These are phyloP conservation scores for Hyposoter didymator DNA, from an alignment of 2,888 invertebrate species.

Conservation along the genomic window DNA sequence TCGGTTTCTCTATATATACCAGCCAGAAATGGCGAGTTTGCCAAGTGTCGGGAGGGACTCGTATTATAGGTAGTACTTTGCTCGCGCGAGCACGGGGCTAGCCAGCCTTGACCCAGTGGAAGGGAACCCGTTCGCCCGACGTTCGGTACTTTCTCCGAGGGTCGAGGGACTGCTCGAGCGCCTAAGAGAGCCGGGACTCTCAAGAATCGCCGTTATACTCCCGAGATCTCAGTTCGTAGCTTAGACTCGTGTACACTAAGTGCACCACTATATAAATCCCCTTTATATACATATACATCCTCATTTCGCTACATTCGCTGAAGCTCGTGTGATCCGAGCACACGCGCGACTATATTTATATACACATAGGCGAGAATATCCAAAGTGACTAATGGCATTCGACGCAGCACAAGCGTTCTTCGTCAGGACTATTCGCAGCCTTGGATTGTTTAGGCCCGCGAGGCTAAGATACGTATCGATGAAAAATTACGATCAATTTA, in stretches of 20 bases:
- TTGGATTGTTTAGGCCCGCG: conserved; percentile 3
- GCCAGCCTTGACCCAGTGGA: conserved; percentile 72
- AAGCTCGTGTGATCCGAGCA: conserved; percentile 4
- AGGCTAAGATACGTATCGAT: neutral
- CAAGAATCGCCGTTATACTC: conserved; percentile 65
- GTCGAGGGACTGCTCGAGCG: conserved; percentile 63
- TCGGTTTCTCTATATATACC: conserved; percentile 10
- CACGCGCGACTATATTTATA: neutral
- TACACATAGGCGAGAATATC: neutral
- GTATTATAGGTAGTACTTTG: conserved; percentile 46
- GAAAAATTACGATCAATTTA: neutral
- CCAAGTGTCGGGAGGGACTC: conserved; percentile 34
- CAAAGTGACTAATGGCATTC: conserved; percentile 62
- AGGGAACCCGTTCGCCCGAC: conserved; percentile 70
- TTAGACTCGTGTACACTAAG: conserved; percentile 41
- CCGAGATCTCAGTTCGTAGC: conserved; percentile 54
- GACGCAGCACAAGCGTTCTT: conserved; percentile 45
- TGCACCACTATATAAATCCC: conserved; percentile 26
- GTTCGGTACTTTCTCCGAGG: conserved; percentile 72
- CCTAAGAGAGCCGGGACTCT: conserved; percentile 45
- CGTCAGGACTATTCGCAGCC: conserved; percentile 33
- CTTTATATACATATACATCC: conserved; percentile 10
- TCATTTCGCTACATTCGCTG: neutral
- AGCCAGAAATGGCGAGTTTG: conserved; percentile 41
- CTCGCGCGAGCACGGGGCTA: conserved; percentile 65